Evolutionary conservation across 2,888 invertebrate species (phyloP).

Genomic region (Volucella inanis): DNA sequence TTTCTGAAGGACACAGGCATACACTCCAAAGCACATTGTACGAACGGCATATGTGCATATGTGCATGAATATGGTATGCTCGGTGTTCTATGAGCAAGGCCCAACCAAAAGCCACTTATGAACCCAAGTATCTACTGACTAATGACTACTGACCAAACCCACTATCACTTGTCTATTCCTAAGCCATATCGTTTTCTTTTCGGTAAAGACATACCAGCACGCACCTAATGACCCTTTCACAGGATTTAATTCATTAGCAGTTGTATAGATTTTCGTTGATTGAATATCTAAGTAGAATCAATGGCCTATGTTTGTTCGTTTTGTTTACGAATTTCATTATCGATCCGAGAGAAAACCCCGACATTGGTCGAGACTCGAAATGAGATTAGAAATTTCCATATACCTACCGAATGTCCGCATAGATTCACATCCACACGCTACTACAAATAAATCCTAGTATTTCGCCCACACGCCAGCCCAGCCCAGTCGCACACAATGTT

Average conservation of each 20-base stretch:
- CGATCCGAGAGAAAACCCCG: constrained; percentile 10
- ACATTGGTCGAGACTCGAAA: constrained; percentile 33
- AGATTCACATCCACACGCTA: background rate
- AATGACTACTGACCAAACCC: background rate
- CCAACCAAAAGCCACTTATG: constrained; percentile 1
- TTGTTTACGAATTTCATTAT: constrained; percentile 51
- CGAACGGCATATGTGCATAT: background rate
- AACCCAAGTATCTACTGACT: background rate
- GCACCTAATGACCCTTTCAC: background rate
- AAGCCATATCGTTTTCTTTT: too few relatives aligned
- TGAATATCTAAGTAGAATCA: constrained; percentile 5
- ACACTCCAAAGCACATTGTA: constrained; percentile 18
- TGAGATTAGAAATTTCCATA: constrained; percentile 13
- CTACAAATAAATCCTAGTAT: constrained; percentile 20
- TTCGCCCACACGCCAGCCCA: constrained; percentile 39
- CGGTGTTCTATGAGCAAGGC: background rate
- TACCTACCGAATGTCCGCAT: background rate
- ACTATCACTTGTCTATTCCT: background rate
- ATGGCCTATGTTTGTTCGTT: background rate
- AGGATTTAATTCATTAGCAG: background rate
- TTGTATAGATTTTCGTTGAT: constrained; percentile 16
- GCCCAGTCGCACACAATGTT: background rate
- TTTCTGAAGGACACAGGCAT: constrained; percentile 34
- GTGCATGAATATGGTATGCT: background rate
- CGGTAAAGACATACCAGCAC: constrained; percentile 15